phyloP scores from a whole-genome alignment of 2,797 vertebrate species.

The Clarias laeviceps region DNA sequence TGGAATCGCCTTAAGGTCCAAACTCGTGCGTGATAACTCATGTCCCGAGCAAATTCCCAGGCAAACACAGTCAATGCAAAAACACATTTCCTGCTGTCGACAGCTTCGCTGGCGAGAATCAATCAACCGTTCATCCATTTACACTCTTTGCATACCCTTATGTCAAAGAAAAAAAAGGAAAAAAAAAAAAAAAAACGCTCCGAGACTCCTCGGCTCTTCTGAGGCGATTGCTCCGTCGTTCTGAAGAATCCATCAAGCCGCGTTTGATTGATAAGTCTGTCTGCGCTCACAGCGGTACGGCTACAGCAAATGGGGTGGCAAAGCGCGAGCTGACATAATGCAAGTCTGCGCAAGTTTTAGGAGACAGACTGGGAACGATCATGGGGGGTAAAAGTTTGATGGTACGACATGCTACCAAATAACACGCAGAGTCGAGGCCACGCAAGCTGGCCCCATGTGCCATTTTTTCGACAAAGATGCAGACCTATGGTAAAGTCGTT shows the following conservation, averaged over 20 bases:
- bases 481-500: slow-evolving; percentile 35
- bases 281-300: slow-evolving; percentile 98
- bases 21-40: slow-evolving; percentile 91
- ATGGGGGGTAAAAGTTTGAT: slow-evolving; percentile 75
- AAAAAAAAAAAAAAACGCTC: slow-evolving; percentile 74
- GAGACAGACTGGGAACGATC: slow-evolving; percentile 67
- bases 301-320: slow-evolving; percentile 99
- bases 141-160: slow-evolving; percentile 99
- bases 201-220: slow-evolving; percentile 94
- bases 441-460: slow-evolving; percentile 56
- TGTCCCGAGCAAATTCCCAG: slow-evolving; percentile 87
- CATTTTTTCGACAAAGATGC: slow-evolving; percentile 37
- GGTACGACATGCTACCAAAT: slow-evolving; percentile 59
- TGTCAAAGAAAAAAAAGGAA: slow-evolving; percentile 81
- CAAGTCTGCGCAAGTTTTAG: slow-evolving; percentile 63
- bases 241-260: slow-evolving; percentile 99
- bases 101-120: slow-evolving; percentile 96
- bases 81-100: slow-evolving; percentile 99
- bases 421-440: slow-evolving; percentile 51
- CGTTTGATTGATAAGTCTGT: slow-evolving; percentile 99
- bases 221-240: slow-evolving; percentile 88
- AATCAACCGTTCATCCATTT: slow-evolving; percentile 99
- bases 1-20: slow-evolving; percentile 90
- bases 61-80: slow-evolving; percentile 91
- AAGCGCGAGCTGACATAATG: slow-evolving; percentile 82